These are phyloP conservation scores for Rallus crepitans DNA, from an alignment of 2,797 vertebrate genomes.

Conservation along the genomic window DNA sequence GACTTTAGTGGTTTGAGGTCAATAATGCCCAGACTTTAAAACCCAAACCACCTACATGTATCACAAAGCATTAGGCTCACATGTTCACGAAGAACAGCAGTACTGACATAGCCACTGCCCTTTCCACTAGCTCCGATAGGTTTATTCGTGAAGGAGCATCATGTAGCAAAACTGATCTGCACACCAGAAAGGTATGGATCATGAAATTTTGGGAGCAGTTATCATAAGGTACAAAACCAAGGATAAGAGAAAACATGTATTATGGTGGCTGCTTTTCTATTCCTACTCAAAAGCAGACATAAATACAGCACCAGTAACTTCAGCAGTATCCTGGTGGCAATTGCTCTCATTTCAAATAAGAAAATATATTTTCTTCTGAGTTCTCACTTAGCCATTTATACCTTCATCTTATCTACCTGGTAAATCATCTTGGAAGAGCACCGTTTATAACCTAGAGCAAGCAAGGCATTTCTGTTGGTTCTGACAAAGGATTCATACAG, in stretches of 20 bases:
- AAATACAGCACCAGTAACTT: neutral
- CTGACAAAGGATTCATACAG: neutral
- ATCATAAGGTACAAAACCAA: neutral
- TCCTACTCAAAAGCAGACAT: neutral
- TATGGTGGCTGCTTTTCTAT: neutral
- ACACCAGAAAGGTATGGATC: neutral
- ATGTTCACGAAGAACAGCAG: neutral
- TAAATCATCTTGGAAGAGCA: neutral
- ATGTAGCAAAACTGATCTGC: neutral
- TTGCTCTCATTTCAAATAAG: neutral
- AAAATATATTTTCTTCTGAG: neutral
- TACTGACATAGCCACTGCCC: neutral
- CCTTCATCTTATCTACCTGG: neutral
- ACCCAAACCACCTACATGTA: neutral
- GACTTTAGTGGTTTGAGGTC: slow-evolving; percentile 50
- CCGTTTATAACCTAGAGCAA: neutral
- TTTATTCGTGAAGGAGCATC: neutral
- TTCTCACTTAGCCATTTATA: neutral
- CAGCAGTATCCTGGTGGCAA: neutral
- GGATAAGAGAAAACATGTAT: neutral
- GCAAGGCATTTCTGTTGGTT: neutral
- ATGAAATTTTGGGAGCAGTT: neutral
- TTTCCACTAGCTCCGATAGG: neutral
- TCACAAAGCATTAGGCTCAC: slow-evolving; percentile 50
- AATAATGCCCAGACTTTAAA: slow-evolving; percentile 11